Evolutionary conservation across 2,888 invertebrate genomes (phyloP), one percentile per base, ranked within the genome.

Genomic region (Mycalesis mineus): DNA sequence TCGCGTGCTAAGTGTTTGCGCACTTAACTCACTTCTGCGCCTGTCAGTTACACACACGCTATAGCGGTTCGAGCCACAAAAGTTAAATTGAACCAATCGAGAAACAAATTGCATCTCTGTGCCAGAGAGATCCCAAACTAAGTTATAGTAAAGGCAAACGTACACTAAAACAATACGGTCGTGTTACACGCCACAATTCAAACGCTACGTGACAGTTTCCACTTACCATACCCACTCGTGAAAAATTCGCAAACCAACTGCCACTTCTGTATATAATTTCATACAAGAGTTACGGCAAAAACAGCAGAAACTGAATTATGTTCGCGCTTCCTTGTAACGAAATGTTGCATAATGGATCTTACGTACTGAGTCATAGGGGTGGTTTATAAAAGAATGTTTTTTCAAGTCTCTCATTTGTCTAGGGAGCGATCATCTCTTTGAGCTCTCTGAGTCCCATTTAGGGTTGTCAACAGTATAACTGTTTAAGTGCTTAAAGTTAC

Each of bases 391-490:
- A 1, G 22, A 15, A 51, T 28, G 41, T 49, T 50, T 55, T 28
- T 54, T 40, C 47, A 42, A 51, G 57, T 40, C 49, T 39, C 52
- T 60, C 51, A 40, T 52, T 39, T 51, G 49, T 55, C 62, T 39
- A 11, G 64, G 62, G 64, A 64, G 45, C 61, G 48, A 62, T 61
- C 50, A 55, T 57, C 62, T 50, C 53, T 64, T 57, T 48, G 42
- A 33, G 36, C 41, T 55, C 54, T 50, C 11, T 22, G 17, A 28
- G 45, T 45, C 33, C 31, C 17, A 11, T 8, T 14, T 47, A 47
- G 31, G 47, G 47, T 33, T 47, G 47, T 33, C 33, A 33, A 15
- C 15, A 7, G 33, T 17, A 14, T 29, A 22, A 22, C 22, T 22
- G 22, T 4, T 2, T 22, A 22, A 22, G 22, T 22, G 22, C 22